Evolutionary conservation across 2,888 invertebrate species (phyloP), one percentile per base, ranked within the genome.

Genomic region (Pammene fasciana): DNA sequence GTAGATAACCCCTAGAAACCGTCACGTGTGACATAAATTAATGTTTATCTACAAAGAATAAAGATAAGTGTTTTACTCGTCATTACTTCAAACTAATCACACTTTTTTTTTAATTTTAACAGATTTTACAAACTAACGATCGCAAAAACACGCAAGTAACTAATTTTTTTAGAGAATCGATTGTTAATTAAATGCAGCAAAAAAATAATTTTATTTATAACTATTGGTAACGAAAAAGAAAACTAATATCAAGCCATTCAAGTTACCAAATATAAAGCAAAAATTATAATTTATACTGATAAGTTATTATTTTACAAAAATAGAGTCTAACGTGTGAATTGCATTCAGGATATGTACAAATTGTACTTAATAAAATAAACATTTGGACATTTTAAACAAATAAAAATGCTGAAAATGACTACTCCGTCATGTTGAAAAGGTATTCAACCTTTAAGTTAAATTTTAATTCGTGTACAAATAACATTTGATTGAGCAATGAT

Each of bases 1-100:
- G 38, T 34, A 38, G 68, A 48, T 48, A 48, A 48, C 48, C 68
- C 65, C 36, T 16, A 46, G 38, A 36, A 59, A 65, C 65, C 54
- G 68, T 65, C 68, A 65, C 36, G 16, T 16, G 10, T 5, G 8
- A 46, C 59, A 65, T 70, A 60, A 54, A 68, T 62, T 43, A 11
- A 16, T 5, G 1, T 45, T 38, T 70, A 50, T 65, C 64, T 38
- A 50, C 43, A n/a, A 3, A 9, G 61, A 48, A 50, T 34, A n/a
- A 3, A 9, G 61, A 48, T 61, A 48, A 61, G 7, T 26, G 26
- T 26, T 26, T 8, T 38, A 48, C 60, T 60, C n/a, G 34, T 26
- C 46, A 50, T 38, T 36, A 64, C 14, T 16, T 13, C 26, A 8
- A 14, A 18, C 14, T 46, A 46, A n/a, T 16, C 6, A 26, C 4